phyloP scores from a whole-genome alignment of 2,888 invertebrate genomes.

The Loripinus fragilis region DNA sequence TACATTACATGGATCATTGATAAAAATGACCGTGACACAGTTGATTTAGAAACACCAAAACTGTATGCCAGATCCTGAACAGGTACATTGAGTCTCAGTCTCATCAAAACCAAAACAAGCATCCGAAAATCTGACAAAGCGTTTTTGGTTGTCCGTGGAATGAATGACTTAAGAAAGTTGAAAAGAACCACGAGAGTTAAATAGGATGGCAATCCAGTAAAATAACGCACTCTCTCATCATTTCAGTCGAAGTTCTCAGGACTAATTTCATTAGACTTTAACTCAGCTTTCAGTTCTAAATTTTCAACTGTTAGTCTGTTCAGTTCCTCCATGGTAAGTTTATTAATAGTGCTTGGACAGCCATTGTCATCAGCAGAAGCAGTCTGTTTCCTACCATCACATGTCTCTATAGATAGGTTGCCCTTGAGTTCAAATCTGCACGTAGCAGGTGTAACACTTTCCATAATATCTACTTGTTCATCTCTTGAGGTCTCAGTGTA shows the following conservation, averaged over 20 bases:
- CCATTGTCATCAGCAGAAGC: no score
- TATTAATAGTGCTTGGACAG: background rate
- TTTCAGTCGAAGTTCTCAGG: no score
- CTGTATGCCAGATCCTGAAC: conserved; percentile 10
- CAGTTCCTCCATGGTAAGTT: background rate
- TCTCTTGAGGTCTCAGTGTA: no score
- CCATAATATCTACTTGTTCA: no score
- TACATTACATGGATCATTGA: background rate
- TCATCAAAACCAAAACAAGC: background rate
- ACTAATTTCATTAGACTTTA: no score
- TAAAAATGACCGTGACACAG: conserved; percentile 1
- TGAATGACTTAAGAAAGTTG: background rate
- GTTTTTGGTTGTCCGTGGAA: background rate
- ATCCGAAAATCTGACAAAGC: background rate
- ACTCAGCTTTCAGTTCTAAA: background rate
- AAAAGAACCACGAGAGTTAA: no score
- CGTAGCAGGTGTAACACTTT: no score
- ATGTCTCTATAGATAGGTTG: no score
- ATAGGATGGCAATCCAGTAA: no score
- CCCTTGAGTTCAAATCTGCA: no score
- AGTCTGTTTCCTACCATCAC: no score
- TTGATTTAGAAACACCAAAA: background rate
- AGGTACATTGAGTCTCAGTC: background rate
- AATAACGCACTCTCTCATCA: no score
- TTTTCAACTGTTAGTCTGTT: background rate